A percentile compares a stretch with the other conserved stretches of the same genome.
These are phyloP conservation scores for Sula dactylatra DNA, from an alignment of 2,113 vertebrate species.

Conservation along the genomic window DNA sequence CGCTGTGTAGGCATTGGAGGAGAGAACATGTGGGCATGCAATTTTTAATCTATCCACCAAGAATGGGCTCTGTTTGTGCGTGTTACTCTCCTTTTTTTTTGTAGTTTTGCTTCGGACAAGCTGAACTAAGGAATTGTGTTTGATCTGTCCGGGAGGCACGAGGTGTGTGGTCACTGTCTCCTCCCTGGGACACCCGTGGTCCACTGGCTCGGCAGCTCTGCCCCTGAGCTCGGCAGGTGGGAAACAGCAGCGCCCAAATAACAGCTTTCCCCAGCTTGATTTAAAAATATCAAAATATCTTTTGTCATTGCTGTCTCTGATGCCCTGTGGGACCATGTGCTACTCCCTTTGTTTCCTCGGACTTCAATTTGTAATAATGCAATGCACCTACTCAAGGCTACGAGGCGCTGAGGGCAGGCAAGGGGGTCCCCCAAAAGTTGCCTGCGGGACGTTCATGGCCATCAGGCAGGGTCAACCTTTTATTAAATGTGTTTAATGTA, in stretches of 20 bases:
- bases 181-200: fast-evolving
- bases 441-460: neutral
- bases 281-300: neutral
- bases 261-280: neutral
- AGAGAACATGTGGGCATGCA: fast-evolving
- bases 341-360: neutral
- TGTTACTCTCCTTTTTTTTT: no score
- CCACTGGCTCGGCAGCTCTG: neutral
- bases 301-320: neutral
- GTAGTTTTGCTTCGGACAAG: neutral
- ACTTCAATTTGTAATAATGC: neutral
- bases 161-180: neutral
- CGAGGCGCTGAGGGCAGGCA: neutral
- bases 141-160: neutral
- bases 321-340: fast-evolving
- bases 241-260: neutral
- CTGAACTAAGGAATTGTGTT: neutral
- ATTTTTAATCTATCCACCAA: neutral
- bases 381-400: neutral
- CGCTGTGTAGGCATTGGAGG: fast-evolving
- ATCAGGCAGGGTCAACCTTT: neutral
- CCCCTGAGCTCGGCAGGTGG: neutral
- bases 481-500: neutral
- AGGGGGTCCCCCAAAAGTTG: neutral
- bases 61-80: fast-evolving